Evolutionary conservation across 2,888 invertebrate species (phyloP), one percentile per base, ranked within the genome.

Genomic region (Diadegma fenestrale): DNA sequence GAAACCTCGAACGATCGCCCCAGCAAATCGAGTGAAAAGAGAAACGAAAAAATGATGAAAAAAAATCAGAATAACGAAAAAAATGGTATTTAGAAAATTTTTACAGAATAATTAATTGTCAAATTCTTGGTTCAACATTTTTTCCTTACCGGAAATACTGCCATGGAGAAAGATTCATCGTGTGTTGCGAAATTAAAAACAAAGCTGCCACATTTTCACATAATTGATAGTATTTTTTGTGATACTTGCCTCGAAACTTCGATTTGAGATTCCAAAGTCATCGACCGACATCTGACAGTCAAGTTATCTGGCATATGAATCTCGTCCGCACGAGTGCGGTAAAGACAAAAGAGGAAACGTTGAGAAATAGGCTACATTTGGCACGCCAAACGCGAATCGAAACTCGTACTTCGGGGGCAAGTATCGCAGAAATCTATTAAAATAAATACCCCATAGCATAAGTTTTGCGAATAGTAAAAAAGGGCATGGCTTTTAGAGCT

Each of bases 191-290:
- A 61, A 72, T 54, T 51, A 72, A 77, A 80, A 77, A 80, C 77
- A 66, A 84, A 84, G 84, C 84, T 84, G 84, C 84, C 84, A 84
- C 84, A 77, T 66, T 77, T 77, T 84, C 77, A 80, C n/a, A n/a
- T n/a, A n/a, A n/a, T n/a, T n/a, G n/a, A n/a, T n/a, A n/a, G n/a
- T n/a, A n/a, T n/a, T n/a, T n/a, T n/a, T n/a, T n/a, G n/a, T n/a
- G n/a, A n/a, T n/a, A n/a, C n/a, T n/a, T n/a, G n/a, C n/a, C n/a
- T n/a, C n/a, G n/a, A n/a, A n/a, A n/a, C n/a, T n/a, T n/a, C n/a
- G n/a, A n/a, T n/a, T n/a, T n/a, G n/a, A n/a, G n/a, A n/a, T n/a
- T n/a, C n/a, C n/a, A n/a, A n/a, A n/a, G n/a, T n/a, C n/a, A n/a
- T n/a, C n/a, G n/a, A n/a, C n/a, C n/a, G n/a, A n/a, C n/a, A n/a